Evolutionary conservation across 2,797 vertebrate species (phyloP).

Genomic region (Pseudochaenichthys georgianus): DNA sequence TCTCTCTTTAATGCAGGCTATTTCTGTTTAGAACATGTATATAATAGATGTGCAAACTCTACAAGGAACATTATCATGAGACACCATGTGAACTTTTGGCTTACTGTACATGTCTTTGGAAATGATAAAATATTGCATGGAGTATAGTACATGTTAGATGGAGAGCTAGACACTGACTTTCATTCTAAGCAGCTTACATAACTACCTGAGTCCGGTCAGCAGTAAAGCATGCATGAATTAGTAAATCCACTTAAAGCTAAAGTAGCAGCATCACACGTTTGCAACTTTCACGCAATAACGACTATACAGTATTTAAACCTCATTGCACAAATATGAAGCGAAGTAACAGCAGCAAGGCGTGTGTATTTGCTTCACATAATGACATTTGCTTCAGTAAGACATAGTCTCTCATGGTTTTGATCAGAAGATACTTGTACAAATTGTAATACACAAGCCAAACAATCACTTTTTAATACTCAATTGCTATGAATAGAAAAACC

Average conservation of each 20-base stretch:
- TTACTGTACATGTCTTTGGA: not conserved
- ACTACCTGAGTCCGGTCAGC: slow-evolving; percentile 51
- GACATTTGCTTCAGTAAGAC: not conserved
- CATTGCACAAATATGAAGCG: not conserved
- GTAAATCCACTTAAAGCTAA: slow-evolving; percentile 32
- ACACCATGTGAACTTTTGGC: not conserved
- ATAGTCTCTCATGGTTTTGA: not conserved
- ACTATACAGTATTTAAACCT: slow-evolving; percentile 8
- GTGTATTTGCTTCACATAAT: not conserved
- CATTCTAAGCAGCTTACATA: slow-evolving; percentile 46
- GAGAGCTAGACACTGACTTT: slow-evolving; percentile 11
- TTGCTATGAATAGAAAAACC: not conserved
- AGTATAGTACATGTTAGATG: slow-evolving; percentile 12
- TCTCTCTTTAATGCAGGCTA: slow-evolving; percentile 17
- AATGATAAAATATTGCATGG: slow-evolving; percentile 1
- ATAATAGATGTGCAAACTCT: not conserved
- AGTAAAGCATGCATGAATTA: slow-evolving; percentile 55
- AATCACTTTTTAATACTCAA: not conserved
- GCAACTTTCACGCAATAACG: no score
- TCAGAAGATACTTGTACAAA: not conserved
- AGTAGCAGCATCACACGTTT: slow-evolving; percentile 15
- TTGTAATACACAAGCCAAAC: not conserved
- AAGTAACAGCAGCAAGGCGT: not conserved
- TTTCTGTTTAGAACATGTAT: not conserved
- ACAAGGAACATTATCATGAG: not conserved